Conservation (phyloP, 2,888 invertebrate genomes). For the Ichneumoninae sp. region DNA sequence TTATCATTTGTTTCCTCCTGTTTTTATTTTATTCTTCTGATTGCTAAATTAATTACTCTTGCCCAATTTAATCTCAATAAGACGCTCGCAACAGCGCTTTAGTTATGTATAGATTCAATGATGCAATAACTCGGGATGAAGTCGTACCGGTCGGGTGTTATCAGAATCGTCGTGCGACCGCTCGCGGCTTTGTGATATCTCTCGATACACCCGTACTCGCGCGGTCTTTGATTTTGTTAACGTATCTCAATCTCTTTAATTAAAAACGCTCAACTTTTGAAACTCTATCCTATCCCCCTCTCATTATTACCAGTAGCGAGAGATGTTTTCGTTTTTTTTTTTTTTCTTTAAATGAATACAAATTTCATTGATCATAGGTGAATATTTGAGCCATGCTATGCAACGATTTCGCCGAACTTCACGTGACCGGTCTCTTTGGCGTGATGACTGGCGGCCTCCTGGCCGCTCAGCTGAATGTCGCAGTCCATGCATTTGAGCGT, state of each 20-base stretch:
- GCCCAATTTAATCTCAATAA: not conserved
- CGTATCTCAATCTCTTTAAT: conserved; percentile 13
- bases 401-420: conserved; percentile 90
- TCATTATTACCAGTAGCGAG: conserved; percentile 2
- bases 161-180: not conserved
- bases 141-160: not conserved
- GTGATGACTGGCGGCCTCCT: conserved; percentile 93
- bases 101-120: not conserved
- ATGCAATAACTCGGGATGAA: not conserved
- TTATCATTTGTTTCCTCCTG: not conserved
- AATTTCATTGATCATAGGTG: conserved; percentile 30
- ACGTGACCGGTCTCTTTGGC: conserved; percentile 94
- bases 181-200: not conserved
- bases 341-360: conserved; percentile 12
- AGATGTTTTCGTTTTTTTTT: not conserved
- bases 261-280: not conserved
- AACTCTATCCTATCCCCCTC: not conserved
- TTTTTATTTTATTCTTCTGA: not conserved
- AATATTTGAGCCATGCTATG: conserved; percentile 50
- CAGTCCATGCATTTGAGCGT: conserved; percentile 94
- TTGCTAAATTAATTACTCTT: conserved; percentile 15
- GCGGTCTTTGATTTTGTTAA: conserved; percentile 25
- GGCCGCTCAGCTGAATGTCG: conserved; percentile 90
- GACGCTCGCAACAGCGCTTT: not conserved
- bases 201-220: conserved; percentile 18